Conservation (phyloP, 1,140 invertebrate species). For the Ceratosolen fusciceps region DNA sequence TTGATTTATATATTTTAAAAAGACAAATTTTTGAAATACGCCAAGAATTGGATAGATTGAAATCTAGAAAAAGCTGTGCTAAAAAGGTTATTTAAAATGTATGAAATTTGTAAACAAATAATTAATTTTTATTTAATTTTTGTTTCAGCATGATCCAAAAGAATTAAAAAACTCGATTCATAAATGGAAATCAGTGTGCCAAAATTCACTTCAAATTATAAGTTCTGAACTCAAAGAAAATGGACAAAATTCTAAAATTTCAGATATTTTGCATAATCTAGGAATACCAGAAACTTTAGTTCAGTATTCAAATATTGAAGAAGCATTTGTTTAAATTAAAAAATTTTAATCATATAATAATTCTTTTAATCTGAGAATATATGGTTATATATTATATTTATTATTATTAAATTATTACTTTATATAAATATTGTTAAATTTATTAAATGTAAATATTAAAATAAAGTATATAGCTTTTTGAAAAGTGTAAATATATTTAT, state of each 20-base stretch:
- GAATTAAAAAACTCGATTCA: conserved; percentile 39
- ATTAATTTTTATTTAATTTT: conserved; percentile 23
- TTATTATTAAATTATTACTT: no score
- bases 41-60: conserved; percentile 42
- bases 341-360: neutral
- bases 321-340: conserved; percentile 37
- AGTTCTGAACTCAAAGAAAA: conserved; percentile 33
- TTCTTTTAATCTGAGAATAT: neutral
- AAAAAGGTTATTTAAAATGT: conserved; percentile 38
- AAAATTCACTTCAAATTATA: conserved; percentile 38
- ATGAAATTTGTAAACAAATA: neutral
- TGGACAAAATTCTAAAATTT: conserved; percentile 38
- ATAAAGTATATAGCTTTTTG: neutral
- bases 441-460: neutral
- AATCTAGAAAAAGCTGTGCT: conserved; percentile 42
- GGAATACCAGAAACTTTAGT: conserved; percentile 42
- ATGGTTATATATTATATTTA: neutral
- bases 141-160: conserved; percentile 36
- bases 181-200: conserved; percentile 41
- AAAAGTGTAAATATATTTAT: conserved; percentile 44
- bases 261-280: conserved; percentile 37
- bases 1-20: conserved; percentile 31
- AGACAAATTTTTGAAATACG: conserved; percentile 44
- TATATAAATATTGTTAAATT: conserved; percentile 14
- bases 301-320: conserved; percentile 45